phyloP scores from a whole-genome alignment of 2,888 invertebrate species.

The Slavum lentiscoides region DNA sequence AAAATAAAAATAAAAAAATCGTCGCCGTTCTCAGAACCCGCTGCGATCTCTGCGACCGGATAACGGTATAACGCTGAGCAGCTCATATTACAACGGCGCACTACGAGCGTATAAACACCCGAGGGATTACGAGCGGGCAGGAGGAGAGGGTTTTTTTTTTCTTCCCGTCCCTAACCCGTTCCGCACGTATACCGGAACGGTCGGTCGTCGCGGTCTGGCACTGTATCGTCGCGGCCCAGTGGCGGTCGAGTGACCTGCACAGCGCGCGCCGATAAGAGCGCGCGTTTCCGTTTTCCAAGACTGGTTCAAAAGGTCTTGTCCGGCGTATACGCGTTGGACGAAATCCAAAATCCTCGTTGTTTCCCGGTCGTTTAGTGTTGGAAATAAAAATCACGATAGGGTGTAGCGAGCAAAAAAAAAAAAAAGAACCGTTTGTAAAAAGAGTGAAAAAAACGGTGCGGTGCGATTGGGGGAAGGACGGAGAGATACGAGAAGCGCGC shows the following conservation, averaged over 20 bases:
- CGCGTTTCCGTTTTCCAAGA: constrained; percentile 41
- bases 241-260: not conserved
- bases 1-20: not conserved
- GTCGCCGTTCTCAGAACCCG: not conserved
- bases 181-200: constrained; percentile 1
- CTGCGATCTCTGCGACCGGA: too few relatives aligned
- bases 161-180: not conserved
- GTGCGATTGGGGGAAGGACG: not conserved
- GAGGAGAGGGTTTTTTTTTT: not conserved
- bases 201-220: constrained; percentile 27
- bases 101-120: not conserved
- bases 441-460: not conserved
- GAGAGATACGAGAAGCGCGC: not conserved
- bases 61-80: too few relatives aligned
- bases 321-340: not conserved
- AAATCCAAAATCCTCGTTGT: constrained; percentile 29
- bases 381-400: constrained; percentile 42
- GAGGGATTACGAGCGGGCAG: constrained; percentile 24
- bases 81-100: too few relatives aligned
- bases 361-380: constrained; percentile 32
- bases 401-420: constrained; percentile 1
- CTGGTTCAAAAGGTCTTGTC: constrained; percentile 47
- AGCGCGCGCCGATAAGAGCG: constrained; percentile 17
- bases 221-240: not conserved
- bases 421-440: not conserved